These are phyloP conservation scores for Zosterops pallidus DNA, from an alignment of 2,113 vertebrate genomes.

Conservation along the genomic window DNA sequence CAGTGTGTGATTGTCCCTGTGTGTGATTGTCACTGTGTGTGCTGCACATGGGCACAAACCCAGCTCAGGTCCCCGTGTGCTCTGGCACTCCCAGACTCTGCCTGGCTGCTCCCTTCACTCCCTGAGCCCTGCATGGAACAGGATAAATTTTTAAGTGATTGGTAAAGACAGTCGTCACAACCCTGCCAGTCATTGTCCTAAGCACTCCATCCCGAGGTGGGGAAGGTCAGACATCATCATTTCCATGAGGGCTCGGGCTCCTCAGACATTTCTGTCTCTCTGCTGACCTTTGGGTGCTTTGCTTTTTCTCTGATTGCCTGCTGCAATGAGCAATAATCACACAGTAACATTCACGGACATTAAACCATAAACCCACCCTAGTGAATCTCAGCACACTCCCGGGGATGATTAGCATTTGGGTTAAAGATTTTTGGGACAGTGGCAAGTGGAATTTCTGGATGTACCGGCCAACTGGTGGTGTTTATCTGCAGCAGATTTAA, in stretches of 20 bases:
- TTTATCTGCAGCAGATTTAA: background rate
- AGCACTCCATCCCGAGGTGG: background rate
- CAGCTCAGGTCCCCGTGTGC: accelerated
- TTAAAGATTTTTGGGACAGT: background rate
- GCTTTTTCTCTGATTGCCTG: background rate
- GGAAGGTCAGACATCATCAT: background rate
- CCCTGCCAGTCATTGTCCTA: background rate
- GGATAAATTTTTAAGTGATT: background rate
- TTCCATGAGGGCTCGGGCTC: background rate
- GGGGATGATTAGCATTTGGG: background rate
- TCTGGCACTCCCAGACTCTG: accelerated
- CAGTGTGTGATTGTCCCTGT: too few relatives aligned
- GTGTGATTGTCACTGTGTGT: too few relatives aligned
- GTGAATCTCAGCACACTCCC: background rate
- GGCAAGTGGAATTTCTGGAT: background rate
- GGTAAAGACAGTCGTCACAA: background rate
- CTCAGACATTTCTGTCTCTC: background rate
- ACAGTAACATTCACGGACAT: background rate
- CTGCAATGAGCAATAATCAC: constrained; percentile 32
- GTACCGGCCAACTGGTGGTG: background rate
- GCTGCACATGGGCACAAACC: too few relatives aligned
- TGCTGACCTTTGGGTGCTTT: constrained; percentile 26
- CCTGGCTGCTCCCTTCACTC: accelerated
- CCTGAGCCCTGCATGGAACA: accelerated
- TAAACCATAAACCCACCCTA: constrained; percentile 10